Evolutionary conservation across 1,140 invertebrate species (phyloP), one percentile per base, ranked within the genome.

Genomic region (Liolophura sinensis): DNA sequence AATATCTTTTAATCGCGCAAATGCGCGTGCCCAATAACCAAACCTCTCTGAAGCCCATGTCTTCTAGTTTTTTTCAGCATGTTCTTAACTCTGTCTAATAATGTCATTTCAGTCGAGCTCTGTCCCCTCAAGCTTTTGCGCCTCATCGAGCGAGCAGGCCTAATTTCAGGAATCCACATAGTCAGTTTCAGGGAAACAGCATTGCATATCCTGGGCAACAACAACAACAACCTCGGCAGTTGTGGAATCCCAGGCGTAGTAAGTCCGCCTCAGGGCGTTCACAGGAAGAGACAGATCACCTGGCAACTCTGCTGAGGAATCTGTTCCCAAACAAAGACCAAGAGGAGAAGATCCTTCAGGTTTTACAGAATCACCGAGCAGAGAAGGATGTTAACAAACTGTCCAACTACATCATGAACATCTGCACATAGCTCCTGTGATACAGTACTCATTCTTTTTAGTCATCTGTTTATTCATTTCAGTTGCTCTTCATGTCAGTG

Each of bases 301-400:
- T 79, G 3, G 58, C 66, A n/a, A 60, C 48, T 24, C 47, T 69
- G 22, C 60, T 79, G 20, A 71, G 70, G 57, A 58, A 20, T 16
- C 64, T 79, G 9, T 77, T 79, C 51, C 71, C 75, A 6, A 70
- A 73, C 16, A 64, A 63, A 40, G 59, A 63, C 5, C 66, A 72
- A 51, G 64, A 67, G 31, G 49, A 51, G 12, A 67, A 65, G 27
- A 71, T 79, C 18, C 16, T 20, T 6, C 60, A 68, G 54, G 68
- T 79, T 40, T 56, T 79, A 27, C 52, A 64, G 1, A 74, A 76
- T 63, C 74, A 77, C 50, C 61, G 61, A 1, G 40, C 27, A 15
- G 77, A 79, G 62, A 74, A 66, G 15, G 72, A 79, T 54, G 24
- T 76, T 25, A 74, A 68, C 49, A 69, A 57, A 55, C 62, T 78